A percentile compares a stretch with the other conserved stretches of the same genome.
phyloP scores from a whole-genome alignment of 1,140 invertebrate genomes.

The Heterodera schachtii region DNA sequence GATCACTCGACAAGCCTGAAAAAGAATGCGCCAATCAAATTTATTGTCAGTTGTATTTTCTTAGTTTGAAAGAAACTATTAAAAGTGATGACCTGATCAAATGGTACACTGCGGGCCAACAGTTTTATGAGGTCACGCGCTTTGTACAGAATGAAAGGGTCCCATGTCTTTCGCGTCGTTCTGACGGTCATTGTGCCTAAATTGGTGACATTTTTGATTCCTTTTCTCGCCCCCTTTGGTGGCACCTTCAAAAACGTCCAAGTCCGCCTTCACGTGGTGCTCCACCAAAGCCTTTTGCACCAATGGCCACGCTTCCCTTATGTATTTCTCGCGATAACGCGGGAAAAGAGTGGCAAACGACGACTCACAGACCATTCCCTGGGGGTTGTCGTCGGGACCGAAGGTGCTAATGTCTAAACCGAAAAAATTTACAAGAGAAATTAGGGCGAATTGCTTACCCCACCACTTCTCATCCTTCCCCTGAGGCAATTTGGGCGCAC shows the following conservation, averaged over 20 bases:
- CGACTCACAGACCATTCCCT: constrained; percentile 76
- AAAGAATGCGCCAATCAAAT: neutral
- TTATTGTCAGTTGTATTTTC: neutral
- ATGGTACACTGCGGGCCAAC: constrained; percentile 90
- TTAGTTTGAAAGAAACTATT: neutral
- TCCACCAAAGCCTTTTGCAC: constrained; percentile 79
- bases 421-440: neutral
- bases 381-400: constrained; percentile 83
- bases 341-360: constrained; percentile 81
- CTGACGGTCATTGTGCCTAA: constrained; percentile 92
- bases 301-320: constrained; percentile 87
- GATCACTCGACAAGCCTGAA: constrained; percentile 68
- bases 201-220: constrained; percentile 63
- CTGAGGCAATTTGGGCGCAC: constrained; percentile 37
- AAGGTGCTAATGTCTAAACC: constrained; percentile 81
- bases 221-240: neutral
- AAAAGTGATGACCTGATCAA: constrained; percentile 75
- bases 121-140: constrained; percentile 93
- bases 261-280: constrained; percentile 78
- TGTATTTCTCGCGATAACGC: constrained; percentile 92
- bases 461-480: constrained; percentile 67
- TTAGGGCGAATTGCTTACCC: constrained; percentile 50
- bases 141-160: constrained; percentile 96
- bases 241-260: constrained; percentile 76
- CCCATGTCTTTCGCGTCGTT: constrained; percentile 96